These are phyloP conservation scores for Conopomorpha cramerella DNA, from an alignment of 1,140 invertebrate genomes.

Conservation along the genomic window DNA sequence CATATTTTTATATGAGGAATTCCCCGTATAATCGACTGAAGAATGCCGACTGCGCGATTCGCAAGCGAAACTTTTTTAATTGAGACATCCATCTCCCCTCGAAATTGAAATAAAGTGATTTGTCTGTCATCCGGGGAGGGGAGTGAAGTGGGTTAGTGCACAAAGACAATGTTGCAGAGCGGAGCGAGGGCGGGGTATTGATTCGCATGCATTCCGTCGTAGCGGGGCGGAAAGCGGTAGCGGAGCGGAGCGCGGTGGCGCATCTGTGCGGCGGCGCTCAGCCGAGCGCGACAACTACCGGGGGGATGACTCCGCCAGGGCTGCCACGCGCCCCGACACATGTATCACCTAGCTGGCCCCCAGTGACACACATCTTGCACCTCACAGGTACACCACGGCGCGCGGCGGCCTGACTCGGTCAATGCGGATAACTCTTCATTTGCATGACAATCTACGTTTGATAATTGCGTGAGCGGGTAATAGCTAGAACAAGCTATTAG, in stretches of 20 bases:
- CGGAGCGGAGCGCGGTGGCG: constrained; percentile 14
- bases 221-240: not conserved
- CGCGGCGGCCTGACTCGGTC: no score
- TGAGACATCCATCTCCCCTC: no score
- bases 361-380: not conserved
- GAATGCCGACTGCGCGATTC: no score
- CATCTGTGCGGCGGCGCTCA: constrained; percentile 33
- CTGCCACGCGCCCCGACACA: constrained; percentile 12
- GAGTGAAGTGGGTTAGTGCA: constrained; percentile 48
- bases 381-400: no score
- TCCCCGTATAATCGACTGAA: no score
- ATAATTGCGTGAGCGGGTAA: no score
- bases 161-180: constrained; percentile 44
- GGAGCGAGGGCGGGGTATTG: constrained; percentile 28
- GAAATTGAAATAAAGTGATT: constrained; percentile 1
- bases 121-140: constrained; percentile 3
- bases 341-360: not conserved
- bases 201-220: constrained; percentile 39
- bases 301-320: constrained; percentile 9
- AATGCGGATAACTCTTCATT: no score
- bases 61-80: no score
- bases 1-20: no score
- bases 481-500: no score
- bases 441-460: no score
- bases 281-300: constrained; percentile 24